Evolutionary conservation across 2,797 vertebrate genomes (phyloP).

Genomic region (Spea hammondii): DNA sequence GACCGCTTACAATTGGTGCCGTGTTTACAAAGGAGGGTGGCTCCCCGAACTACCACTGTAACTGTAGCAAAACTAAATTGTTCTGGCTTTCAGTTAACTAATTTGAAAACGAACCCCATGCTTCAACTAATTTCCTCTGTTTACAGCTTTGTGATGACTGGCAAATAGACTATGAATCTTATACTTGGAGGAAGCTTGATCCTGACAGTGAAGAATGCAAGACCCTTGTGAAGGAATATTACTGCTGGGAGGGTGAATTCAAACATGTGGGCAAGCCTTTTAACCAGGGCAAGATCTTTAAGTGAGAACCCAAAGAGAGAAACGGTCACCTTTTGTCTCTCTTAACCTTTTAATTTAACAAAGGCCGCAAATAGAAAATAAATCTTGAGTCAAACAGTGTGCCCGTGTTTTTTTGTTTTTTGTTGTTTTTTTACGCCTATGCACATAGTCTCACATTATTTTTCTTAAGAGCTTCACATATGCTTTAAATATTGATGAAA

Average conservation of each 20-base stretch:
- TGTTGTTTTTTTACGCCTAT: no score
- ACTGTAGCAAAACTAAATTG: no score
- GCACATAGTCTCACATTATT: not conserved
- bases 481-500: no score
- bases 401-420: not conserved
- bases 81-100: no score
- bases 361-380: slow-evolving; percentile 38
- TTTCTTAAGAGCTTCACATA: no score
- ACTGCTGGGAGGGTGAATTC: slow-evolving; percentile 88
- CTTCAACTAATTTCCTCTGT: not conserved
- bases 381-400: slow-evolving; percentile 24
- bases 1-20: no score
- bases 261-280: slow-evolving; percentile 84
- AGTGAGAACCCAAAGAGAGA: slow-evolving; percentile 62
- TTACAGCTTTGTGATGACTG: slow-evolving; percentile 80
- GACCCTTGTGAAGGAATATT: slow-evolving; percentile 89
- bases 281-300: slow-evolving; percentile 91
- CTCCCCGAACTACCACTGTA: no score
- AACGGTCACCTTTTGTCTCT: slow-evolving; percentile 18
- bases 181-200: slow-evolving; percentile 87
- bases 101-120: no score
- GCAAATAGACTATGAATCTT: slow-evolving; percentile 94
- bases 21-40: no score
- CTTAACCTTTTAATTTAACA: slow-evolving; percentile 41
- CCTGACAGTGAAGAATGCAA: slow-evolving; percentile 80